Conservation (phyloP, 2,797 vertebrate genomes). For the Pantherophis vulpinus region DNA sequence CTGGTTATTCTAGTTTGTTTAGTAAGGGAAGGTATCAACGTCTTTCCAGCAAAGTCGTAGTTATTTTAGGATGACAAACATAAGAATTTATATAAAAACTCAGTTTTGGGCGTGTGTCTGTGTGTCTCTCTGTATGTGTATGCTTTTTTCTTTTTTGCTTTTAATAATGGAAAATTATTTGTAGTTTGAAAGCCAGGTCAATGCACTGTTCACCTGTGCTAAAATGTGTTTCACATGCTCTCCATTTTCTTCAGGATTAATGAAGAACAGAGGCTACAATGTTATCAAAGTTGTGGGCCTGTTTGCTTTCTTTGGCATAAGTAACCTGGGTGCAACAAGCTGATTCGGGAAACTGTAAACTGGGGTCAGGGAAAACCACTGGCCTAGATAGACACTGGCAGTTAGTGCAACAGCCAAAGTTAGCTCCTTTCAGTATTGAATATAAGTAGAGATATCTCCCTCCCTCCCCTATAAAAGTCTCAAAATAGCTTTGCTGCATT, state of each 20-base stretch:
- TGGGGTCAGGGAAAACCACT: conserved; percentile 32
- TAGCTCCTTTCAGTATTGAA: conserved; percentile 6
- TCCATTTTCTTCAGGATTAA: conserved; percentile 39
- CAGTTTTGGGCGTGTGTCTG: background rate
- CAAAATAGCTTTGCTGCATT: conserved; percentile 54
- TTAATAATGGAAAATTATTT: background rate
- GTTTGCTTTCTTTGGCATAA: conserved; percentile 58
- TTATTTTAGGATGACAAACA: conserved; percentile 38
- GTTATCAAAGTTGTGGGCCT: conserved; percentile 29
- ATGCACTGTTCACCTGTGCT: background rate
- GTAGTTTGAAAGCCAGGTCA: conserved; percentile 3
- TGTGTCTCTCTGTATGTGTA: background rate
- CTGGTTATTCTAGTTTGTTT: conserved; percentile 45
- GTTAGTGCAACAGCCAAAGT: conserved; percentile 17
- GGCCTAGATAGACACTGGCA: conserved; percentile 1
- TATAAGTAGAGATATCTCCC: background rate
- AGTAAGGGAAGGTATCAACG: conserved; percentile 37
- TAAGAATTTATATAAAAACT: conserved; percentile 2
- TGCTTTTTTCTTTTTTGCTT: background rate
- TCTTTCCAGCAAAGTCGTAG: background rate
- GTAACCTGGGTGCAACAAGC: conserved; percentile 27
- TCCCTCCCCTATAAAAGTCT: conserved; percentile 34
- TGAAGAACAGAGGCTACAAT: conserved; percentile 35
- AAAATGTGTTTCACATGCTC: conserved; percentile 28
- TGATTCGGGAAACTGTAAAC: conserved; percentile 47